Base-by-base conservation (phyloP, 2,797 vertebrate genomes). In the Paramormyrops hopkinsi region DNA sequence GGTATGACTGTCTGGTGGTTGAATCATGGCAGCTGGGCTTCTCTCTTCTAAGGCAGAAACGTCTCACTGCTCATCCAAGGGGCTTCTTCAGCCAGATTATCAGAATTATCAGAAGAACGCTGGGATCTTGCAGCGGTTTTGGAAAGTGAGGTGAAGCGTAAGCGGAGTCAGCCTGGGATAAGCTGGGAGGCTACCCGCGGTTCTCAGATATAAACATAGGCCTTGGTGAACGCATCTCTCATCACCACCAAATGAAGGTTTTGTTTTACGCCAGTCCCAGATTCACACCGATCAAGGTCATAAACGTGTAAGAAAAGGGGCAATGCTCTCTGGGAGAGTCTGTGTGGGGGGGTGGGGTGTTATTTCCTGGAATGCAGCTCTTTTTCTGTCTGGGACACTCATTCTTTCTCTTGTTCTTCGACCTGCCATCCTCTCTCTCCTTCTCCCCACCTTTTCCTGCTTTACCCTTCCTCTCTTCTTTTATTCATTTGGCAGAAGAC, bases 351-450 rank as follows among this genome's bases (percentile, higher is more conserved):
- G 3, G 1, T 0, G 50, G 50, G 92, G 93, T 93, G 92, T 91
- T 37, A 92, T 93, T 94, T 95, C 94, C 93, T 94, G 93, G 88
- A 92, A 92, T 93, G 91, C 90, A 91, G 89, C 93, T 88, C 88
- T 41, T 59, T 92, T 90, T 92, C 87, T 88, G 89, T 92, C 90
- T 91, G 91, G 88, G 87, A 93, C 90, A 90, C 88, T 37, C 54
- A 83, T 91, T 88, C 88, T 88, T 59, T 89, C 90, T 91, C 84
- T 37, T 51, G 62, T 91, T 87, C 89, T 88, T 53, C 90, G 76
- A 88, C 88, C 37, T 84, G 44, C 65, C 89, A 89, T 85, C 87
- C 44, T 33, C 85, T 41, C 89, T 2, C 46, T 54, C 59, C 59
- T 54, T 54, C 53, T 54, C 14, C 14, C 14, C 17, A 19, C 65